Percentiles rank a stretch among this genome's conserved stretches.
Conservation (phyloP, 2,888 invertebrate species). For the Orthosia gothica region DNA sequence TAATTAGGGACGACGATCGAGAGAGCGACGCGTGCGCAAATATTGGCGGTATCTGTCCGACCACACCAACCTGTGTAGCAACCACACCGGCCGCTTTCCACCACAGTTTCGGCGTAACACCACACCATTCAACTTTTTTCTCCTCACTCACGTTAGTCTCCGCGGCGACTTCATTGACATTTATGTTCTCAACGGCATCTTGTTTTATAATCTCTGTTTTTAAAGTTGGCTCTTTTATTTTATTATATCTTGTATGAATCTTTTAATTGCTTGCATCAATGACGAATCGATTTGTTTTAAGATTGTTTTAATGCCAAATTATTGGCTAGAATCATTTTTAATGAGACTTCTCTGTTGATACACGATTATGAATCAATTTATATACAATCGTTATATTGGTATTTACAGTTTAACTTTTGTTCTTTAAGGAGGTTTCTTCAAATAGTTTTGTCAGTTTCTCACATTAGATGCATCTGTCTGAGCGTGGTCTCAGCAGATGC, state of each 20-base stretch:
- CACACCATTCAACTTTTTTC: constrained; percentile 69
- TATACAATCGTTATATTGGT: background rate
- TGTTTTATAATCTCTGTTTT: constrained; percentile 49
- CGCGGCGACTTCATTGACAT: constrained; percentile 61
- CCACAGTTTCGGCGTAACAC: constrained; percentile 67
- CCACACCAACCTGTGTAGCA: constrained; percentile 36
- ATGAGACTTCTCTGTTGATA: constrained; percentile 26
- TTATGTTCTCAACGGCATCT: constrained; percentile 54
- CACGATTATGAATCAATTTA: constrained; percentile 1
- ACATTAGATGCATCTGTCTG: background rate
- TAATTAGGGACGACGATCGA: constrained; percentile 57
- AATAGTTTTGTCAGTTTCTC: background rate
- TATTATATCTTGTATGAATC: constrained; percentile 28
- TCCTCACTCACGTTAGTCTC: constrained; percentile 50
- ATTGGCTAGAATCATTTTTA: constrained; percentile 4
- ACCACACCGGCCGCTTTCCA: constrained; percentile 68
- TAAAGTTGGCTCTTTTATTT: constrained; percentile 31
- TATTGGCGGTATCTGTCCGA: constrained; percentile 54
- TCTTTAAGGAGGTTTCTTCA: background rate
- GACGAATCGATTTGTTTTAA: constrained; percentile 37
- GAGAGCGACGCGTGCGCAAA: constrained; percentile 64
- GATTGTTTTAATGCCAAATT: constrained; percentile 29
- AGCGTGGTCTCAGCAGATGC: constrained; percentile 18
- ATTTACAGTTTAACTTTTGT: background rate
- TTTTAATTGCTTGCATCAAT: constrained; percentile 52